These are phyloP conservation scores for Urosaurus nigricauda DNA, from an alignment of 2,797 vertebrate genomes.

Conservation along the genomic window DNA sequence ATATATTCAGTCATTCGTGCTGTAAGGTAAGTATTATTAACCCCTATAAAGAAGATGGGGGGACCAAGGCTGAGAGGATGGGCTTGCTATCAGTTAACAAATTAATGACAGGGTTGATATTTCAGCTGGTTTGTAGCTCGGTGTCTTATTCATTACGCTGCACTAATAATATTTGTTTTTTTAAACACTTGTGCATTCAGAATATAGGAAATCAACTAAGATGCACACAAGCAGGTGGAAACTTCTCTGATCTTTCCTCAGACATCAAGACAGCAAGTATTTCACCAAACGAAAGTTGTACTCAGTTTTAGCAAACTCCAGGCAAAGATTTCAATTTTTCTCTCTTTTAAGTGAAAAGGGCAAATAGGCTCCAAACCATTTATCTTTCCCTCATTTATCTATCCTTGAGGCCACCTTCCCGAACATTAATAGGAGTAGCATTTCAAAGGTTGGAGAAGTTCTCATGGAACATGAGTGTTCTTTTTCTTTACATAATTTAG, in stretches of 20 bases:
- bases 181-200: not conserved
- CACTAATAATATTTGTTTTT: not conserved
- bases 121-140: too few species aligned
- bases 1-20: not conserved
- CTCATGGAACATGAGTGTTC: not conserved
- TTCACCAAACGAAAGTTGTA: not conserved
- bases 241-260: not conserved
- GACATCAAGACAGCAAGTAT: not conserved
- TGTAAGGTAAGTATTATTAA: not conserved
- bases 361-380: not conserved
- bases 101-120: not conserved
- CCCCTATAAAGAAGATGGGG: not conserved
- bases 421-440: not conserved
- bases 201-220: not conserved
- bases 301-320: not conserved
- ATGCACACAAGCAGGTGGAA: not conserved
- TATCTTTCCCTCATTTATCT: not conserved
- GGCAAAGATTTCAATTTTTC: not conserved
- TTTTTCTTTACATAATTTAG: not conserved
- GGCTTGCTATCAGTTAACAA: not conserved
- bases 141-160: not conserved
- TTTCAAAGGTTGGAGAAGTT: not conserved
- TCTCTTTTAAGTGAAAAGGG: not conserved
- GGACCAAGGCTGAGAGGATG: not conserved
- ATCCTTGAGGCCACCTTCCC: not conserved